Conservation (phyloP, 2,888 invertebrate genomes). For the Sclerodermus sp. region DNA sequence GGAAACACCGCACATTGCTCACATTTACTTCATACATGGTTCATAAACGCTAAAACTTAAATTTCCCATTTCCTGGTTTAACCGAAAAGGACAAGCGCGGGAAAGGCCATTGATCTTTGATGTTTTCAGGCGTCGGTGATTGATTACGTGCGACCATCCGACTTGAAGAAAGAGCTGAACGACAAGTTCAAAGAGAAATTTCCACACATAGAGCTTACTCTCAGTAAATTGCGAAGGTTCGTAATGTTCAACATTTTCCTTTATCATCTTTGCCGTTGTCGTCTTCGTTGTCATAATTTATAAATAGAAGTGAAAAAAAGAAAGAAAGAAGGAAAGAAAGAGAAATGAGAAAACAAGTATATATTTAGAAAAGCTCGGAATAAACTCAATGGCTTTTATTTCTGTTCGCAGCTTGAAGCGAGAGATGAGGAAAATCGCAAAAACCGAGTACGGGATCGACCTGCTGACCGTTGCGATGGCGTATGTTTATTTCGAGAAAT, state of each 20-base stretch:
- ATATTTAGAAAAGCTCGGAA: background rate
- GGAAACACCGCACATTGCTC: slow-evolving; percentile 82
- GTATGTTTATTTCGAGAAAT: slow-evolving; percentile 97
- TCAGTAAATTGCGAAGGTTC: slow-evolving; percentile 93
- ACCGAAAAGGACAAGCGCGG: too few species aligned
- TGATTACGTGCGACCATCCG: slow-evolving; percentile 93
- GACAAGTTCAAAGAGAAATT: slow-evolving; percentile 95
- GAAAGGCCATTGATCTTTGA: background rate
- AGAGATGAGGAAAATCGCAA: slow-evolving; percentile 92
- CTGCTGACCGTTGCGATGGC: slow-evolving; percentile 92
- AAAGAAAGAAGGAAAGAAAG: too few species aligned
- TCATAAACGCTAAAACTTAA: slow-evolving; percentile 15
- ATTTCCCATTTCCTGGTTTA: background rate
- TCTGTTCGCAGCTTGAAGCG: slow-evolving; percentile 76
- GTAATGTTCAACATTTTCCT: background rate
- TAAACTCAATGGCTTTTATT: slow-evolving; percentile 1
- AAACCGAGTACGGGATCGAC: slow-evolving; percentile 80
- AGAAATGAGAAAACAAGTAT: too few species aligned
- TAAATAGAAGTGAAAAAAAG: too few species aligned
- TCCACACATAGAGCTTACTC: slow-evolving; percentile 89
- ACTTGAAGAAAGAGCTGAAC: slow-evolving; percentile 94
- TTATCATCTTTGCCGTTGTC: too few species aligned
- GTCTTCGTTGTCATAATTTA: too few species aligned
- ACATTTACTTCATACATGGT: slow-evolving; percentile 87
- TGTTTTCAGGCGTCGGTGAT: slow-evolving; percentile 80